Percentiles rank a stretch among this genome's conserved stretches.
Evolutionary conservation across 2,888 invertebrate species (phyloP).

Genomic region (Trachelus tabidus): DNA sequence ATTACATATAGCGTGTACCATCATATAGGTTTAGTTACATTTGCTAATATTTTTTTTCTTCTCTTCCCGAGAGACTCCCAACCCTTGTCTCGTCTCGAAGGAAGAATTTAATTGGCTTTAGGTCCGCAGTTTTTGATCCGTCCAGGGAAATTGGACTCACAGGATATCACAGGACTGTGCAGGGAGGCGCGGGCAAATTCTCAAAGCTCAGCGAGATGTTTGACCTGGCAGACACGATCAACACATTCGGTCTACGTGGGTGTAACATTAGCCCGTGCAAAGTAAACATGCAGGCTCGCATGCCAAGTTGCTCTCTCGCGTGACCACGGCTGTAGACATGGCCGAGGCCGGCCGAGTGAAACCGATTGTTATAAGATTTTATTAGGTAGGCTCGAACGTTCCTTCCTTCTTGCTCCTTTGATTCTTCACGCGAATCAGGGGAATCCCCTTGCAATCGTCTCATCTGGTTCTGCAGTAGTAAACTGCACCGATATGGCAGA

Average conservation of each 20-base stretch:
- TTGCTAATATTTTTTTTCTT: background rate
- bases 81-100: background rate
- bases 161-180: background rate
- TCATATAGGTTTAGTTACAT: background rate
- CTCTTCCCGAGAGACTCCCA: background rate
- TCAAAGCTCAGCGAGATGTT: constrained; percentile 52
- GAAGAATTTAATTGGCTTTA: background rate
- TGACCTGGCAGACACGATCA: constrained; percentile 49
- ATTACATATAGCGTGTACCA: background rate
- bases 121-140: background rate
- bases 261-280: constrained; percentile 48
- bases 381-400: constrained; percentile 21
- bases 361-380: constrained; percentile 43
- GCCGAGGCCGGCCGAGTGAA: constrained; percentile 29
- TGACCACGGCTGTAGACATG: constrained; percentile 38
- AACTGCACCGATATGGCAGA: background rate
- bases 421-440: background rate
- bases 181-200: background rate
- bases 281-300: constrained; percentile 50
- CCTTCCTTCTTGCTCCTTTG: background rate
- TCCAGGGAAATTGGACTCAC: background rate
- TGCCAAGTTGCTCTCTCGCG: constrained; percentile 36
- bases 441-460: background rate
- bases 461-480: background rate
- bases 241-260: constrained; percentile 45